Conservation (phyloP, 2,113 vertebrate species). For the Amazona vittata region DNA sequence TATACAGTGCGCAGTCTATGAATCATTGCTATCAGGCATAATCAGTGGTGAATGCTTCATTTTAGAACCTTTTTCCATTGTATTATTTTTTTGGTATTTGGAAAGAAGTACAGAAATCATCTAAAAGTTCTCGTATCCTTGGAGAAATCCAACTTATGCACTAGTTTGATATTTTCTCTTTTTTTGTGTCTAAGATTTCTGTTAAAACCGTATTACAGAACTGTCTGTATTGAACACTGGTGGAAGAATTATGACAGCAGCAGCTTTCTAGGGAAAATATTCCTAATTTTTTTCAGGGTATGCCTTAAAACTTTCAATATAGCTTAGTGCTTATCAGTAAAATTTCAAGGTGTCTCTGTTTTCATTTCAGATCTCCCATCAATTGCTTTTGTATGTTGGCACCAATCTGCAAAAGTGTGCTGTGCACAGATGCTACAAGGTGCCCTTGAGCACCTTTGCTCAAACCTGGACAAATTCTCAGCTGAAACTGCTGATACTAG, state of each 20-base stretch:
- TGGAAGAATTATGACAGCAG: neutral
- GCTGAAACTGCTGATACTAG: neutral
- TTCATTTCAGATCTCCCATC: neutral
- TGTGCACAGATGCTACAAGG: conserved; percentile 11
- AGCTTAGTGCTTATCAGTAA: neutral
- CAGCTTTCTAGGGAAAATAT: neutral
- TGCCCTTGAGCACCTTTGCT: conserved; percentile 21
- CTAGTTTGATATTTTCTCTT: neutral
- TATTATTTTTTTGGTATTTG: neutral
- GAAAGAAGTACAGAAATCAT: neutral
- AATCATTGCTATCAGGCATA: neutral
- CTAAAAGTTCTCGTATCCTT: neutral
- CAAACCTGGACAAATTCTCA: neutral
- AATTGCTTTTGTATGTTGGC: neutral
- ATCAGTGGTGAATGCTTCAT: neutral
- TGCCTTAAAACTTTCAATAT: neutral
- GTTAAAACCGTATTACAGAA: neutral
- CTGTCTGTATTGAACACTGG: neutral
- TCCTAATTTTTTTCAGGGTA: neutral
- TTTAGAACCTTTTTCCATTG: neutral
- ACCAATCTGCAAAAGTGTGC: neutral
- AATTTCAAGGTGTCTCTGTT: neutral
- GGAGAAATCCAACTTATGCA: neutral
- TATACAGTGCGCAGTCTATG: neutral
- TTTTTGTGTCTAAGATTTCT: neutral